Evolutionary conservation across 1,140 invertebrate genomes (phyloP), one percentile per base, ranked within the genome.

Genomic region (Homarus americanus): DNA sequence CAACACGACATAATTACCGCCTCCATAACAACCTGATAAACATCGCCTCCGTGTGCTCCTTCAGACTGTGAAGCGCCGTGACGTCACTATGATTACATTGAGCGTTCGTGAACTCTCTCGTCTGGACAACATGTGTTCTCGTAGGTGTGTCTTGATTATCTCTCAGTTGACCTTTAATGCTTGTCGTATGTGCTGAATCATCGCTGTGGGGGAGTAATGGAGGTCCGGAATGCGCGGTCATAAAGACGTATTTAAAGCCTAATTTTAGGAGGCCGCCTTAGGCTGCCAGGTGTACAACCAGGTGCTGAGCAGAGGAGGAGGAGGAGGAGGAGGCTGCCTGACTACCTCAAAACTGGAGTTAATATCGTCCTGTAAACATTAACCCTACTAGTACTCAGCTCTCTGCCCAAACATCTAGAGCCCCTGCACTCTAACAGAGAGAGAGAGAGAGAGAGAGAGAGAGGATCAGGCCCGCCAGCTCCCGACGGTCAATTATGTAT

Each of bases 181-280:
- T 63, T 80, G 41, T 44, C 20, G 15, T 53, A 80, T 49, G 24
- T 53, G 78, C 78, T 80, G 78, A 53, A 53, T 58, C 41, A 53
- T 53, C 75, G 38, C 20, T 32, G 41, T 32, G 41, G 24, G 24
- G 24, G 24, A 28, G 44, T 80, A 53, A 80, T 80, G 78, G 44
- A 80, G 78, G 78, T 44, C 78, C 28, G 78, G 44, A 53, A 53
- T 53, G 78, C 53, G 24, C 10, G 78, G 41, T n/a, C 78, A 80
- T 80, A 53, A 80, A 80, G 34, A 34, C 34, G 41, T 58, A 80
- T 38, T 80, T 53, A 17, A 40, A 40, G 40, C 0, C 36, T 40
- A 34, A 80, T 53, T 80, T 44, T 80, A 80, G n/a, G n/a, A 4
- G n/a, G 9, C 78, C 0, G 2, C 24, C 9, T 10, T 2, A 53